These are phyloP conservation scores for Synanceia verrucosa DNA, from an alignment of 2,797 vertebrate genomes.

Conservation along the genomic window DNA sequence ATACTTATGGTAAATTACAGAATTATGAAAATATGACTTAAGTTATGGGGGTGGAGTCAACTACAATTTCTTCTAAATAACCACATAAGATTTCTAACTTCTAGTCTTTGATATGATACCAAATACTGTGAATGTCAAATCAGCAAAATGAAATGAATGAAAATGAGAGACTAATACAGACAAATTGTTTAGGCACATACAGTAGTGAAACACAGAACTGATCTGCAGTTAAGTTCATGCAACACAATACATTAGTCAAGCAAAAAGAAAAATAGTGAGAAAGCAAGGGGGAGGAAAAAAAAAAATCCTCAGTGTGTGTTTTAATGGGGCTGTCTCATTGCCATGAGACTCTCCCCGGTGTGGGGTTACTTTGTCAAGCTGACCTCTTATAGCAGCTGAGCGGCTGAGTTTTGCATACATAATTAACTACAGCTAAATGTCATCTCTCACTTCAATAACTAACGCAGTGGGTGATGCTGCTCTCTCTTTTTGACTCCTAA, in stretches of 20 bases:
- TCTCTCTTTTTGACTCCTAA: constrained; percentile 72
- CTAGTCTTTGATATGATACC: neutral
- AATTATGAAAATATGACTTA: constrained; percentile 33
- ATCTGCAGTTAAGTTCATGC: constrained; percentile 26
- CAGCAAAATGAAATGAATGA: constrained; percentile 9
- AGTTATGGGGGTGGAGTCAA: constrained; percentile 23
- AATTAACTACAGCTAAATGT: constrained; percentile 83
- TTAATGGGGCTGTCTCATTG: constrained; percentile 71
- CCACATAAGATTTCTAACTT: constrained; percentile 18
- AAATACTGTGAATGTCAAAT: constrained; percentile 35
- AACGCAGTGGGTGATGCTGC: constrained; percentile 76
- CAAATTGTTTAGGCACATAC: neutral
- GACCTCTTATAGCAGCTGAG: constrained; percentile 78
- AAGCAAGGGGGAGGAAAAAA: constrained; percentile 37
- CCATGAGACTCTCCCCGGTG: constrained; percentile 73
- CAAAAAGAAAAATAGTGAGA: constrained; percentile 38
- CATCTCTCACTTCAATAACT: constrained; percentile 79
- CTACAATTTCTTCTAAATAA: constrained; percentile 15
- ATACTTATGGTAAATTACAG: constrained; percentile 10
- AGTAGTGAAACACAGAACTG: constrained; percentile 5
- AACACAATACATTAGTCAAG: constrained; percentile 33
- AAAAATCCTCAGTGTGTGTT: constrained; percentile 43
- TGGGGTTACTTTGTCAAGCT: constrained; percentile 81
- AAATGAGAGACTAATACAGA: constrained; percentile 15
- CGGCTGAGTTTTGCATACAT: constrained; percentile 83